These are phyloP conservation scores for Protomyctophum bolini DNA, from an alignment of 2,113 vertebrate species.

Conservation along the genomic window DNA sequence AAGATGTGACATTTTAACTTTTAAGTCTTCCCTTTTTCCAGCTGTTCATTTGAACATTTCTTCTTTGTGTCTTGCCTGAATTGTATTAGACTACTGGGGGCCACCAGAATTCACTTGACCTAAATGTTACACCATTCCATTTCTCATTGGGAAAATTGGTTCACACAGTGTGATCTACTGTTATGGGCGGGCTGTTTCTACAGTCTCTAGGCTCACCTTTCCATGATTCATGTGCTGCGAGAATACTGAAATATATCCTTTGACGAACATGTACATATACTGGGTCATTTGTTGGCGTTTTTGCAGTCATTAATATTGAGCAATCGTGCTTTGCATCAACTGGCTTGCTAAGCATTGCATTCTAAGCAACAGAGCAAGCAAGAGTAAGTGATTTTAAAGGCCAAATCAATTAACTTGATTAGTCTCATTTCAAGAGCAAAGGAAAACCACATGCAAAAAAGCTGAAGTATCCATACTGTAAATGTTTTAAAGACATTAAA, in stretches of 20 bases:
- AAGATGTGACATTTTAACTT: constrained; percentile 21
- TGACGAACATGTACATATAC: background rate
- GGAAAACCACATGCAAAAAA: too few species aligned
- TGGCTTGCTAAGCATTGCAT: too few species aligned
- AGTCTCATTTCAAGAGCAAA: too few species aligned
- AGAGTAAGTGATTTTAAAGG: too few species aligned
- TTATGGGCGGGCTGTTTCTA: too few species aligned
- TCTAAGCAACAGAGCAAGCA: too few species aligned
- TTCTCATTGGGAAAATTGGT: constrained; percentile 23
- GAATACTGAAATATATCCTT: background rate
- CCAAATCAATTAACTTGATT: too few species aligned
- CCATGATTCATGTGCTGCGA: constrained; percentile 6
- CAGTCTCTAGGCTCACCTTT: constrained; percentile 19
- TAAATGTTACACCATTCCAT: constrained; percentile 18
- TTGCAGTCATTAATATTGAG: too few species aligned
- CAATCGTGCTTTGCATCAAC: too few species aligned
- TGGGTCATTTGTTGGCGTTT: too few species aligned
- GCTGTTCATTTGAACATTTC: background rate
- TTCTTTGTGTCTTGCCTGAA: background rate
- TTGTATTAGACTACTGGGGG: constrained; percentile 7
- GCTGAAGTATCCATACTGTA: too few species aligned
- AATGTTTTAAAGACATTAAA: too few species aligned
- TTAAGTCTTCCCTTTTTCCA: background rate
- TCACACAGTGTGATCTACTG: background rate
- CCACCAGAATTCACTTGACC: constrained; percentile 19